phyloP scores from a whole-genome alignment of 2,113 vertebrate genomes.

The Peromyscus polionotus region DNA sequence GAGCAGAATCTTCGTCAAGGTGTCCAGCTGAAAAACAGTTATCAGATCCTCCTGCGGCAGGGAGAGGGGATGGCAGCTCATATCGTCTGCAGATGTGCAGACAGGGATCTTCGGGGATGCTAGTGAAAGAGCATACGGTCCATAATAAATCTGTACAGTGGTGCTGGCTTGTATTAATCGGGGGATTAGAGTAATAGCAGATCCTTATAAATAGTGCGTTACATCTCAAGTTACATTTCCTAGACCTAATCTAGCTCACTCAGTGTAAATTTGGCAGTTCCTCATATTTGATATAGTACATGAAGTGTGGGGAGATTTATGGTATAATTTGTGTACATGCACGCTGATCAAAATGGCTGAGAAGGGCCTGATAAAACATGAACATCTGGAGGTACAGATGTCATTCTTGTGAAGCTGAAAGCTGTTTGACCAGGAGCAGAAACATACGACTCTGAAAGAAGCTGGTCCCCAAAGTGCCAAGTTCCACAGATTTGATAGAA shows the following conservation, averaged over 20 bases:
- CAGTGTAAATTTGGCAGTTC: slow-evolving; percentile 79
- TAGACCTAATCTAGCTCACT: slow-evolving; percentile 82
- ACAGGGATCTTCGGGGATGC: slow-evolving; percentile 78
- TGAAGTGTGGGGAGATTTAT: slow-evolving; percentile 85
- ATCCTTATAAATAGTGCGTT: slow-evolving; percentile 81
- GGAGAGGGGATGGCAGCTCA: slow-evolving; percentile 58
- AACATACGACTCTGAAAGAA: slow-evolving; percentile 52
- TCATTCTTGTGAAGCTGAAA: slow-evolving; percentile 74
- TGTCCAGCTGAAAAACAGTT: slow-evolving; percentile 83
- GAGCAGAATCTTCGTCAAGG: slow-evolving; percentile 56
- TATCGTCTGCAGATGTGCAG: slow-evolving; percentile 81
- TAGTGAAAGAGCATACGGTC: slow-evolving; percentile 89
- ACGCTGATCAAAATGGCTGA: slow-evolving; percentile 83
- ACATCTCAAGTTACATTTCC: slow-evolving; percentile 84
- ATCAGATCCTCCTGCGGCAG: slow-evolving; percentile 74
- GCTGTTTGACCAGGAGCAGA: slow-evolving; percentile 54
- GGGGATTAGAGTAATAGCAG: slow-evolving; percentile 85
- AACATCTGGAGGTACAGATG: slow-evolving; percentile 89
- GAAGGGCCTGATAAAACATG: slow-evolving; percentile 80
- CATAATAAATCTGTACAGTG: slow-evolving; percentile 89
- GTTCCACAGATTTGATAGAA: slow-evolving; percentile 65
- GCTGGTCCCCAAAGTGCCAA: neutral
- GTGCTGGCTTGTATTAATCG: slow-evolving; percentile 86
- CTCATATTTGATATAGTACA: slow-evolving; percentile 78
- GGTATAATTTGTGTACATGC: slow-evolving; percentile 77